These are phyloP conservation scores for Resseliella maxima DNA, from an alignment of 2,888 invertebrate species.

Conservation along the genomic window DNA sequence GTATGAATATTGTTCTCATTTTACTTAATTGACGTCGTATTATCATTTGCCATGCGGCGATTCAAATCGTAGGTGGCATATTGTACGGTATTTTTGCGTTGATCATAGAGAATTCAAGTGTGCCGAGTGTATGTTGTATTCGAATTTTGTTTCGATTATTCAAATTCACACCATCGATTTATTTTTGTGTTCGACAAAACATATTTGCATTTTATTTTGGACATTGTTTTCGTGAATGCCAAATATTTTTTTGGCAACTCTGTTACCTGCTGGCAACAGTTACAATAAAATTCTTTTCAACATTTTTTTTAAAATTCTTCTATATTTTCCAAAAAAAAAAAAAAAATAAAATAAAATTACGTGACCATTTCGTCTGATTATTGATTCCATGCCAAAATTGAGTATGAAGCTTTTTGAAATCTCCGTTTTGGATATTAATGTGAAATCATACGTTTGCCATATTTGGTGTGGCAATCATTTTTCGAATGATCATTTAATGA, in stretches of 20 bases:
- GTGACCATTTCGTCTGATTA: background rate
- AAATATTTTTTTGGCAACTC: background rate
- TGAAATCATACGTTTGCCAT: background rate
- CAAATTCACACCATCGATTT: conserved; percentile 7
- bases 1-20: background rate
- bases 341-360: background rate
- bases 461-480: background rate
- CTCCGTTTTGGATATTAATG: background rate
- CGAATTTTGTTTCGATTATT: background rate
- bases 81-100: background rate
- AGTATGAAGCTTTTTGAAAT: background rate
- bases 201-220: conserved; percentile 37
- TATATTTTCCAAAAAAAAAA: background rate
- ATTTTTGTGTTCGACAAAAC: background rate
- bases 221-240: background rate
- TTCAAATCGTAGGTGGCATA: background rate
- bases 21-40: background rate
- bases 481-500: background rate
- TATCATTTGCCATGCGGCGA: background rate
- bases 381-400: background rate
- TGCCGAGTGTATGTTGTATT: background rate
- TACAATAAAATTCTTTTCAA: background rate
- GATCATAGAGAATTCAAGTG: background rate
- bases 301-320: background rate
- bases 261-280: conserved; percentile 51